These are phyloP conservation scores for Vanacampus margaritifer DNA, from an alignment of 2,113 vertebrate species.

Conservation along the genomic window DNA sequence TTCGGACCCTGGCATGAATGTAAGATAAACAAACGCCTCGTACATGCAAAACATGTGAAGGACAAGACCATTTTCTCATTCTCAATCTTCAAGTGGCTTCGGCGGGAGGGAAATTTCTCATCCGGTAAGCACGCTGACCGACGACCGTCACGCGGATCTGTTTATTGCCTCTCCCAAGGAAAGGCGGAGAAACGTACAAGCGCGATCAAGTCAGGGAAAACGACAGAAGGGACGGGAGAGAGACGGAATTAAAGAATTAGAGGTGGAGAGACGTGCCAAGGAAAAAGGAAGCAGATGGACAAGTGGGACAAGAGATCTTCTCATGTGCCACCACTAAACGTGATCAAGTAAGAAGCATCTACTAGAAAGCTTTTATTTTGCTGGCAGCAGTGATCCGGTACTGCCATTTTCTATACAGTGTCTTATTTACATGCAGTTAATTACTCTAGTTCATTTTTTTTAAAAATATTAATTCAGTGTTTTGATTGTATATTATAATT, in stretches of 20 bases:
- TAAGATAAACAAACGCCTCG: slow-evolving; percentile 6
- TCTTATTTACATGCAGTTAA: no score
- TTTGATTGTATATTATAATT: no score
- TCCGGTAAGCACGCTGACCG: slow-evolving; percentile 20
- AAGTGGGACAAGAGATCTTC: slow-evolving; percentile 4
- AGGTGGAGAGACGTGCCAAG: slow-evolving; percentile 35
- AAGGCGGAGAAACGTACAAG: slow-evolving; percentile 22
- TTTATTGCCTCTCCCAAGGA: slow-evolving; percentile 62
- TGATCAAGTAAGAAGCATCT: slow-evolving; percentile 12
- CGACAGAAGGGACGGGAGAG: slow-evolving; percentile 26
- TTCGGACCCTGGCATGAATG: slow-evolving; percentile 18
- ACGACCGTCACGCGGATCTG: slow-evolving; percentile 57
- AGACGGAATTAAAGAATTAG: slow-evolving; percentile 37
- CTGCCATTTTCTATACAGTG: no score
- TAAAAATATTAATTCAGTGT: no score
- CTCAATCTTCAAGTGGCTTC: slow-evolving; percentile 15
- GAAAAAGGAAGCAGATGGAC: slow-evolving; percentile 26
- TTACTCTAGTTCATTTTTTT: no score
- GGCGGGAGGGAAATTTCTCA: slow-evolving; percentile 13
- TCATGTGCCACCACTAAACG: slow-evolving; percentile 52
- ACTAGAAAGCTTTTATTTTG: no score
- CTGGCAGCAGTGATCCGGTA: no score
- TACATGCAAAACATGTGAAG: slow-evolving; percentile 29
- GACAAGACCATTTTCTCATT: slow-evolving; percentile 19
- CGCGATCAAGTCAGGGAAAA: slow-evolving; percentile 31